Conservation (phyloP, 2,113 vertebrate species). For the Ochotona curzoniae region DNA sequence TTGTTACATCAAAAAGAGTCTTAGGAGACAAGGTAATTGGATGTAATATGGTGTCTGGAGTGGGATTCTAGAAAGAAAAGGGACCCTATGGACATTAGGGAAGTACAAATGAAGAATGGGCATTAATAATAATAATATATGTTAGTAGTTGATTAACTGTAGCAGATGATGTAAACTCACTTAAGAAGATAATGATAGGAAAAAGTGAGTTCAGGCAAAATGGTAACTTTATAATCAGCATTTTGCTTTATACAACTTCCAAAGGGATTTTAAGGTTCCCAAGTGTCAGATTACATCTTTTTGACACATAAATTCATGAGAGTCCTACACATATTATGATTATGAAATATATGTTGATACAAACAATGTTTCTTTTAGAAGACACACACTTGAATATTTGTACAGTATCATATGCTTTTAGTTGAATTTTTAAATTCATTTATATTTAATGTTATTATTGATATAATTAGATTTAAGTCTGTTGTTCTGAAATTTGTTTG, state of each 20-base stretch:
- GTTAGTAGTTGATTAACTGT: background rate
- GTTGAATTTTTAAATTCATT: background rate
- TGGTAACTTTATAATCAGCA: background rate
- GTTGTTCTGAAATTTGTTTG: background rate
- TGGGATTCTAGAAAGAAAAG: background rate
- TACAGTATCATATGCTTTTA: background rate
- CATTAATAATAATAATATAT: background rate
- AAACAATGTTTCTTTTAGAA: constrained; percentile 10
- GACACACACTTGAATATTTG: background rate
- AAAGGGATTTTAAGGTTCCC: background rate
- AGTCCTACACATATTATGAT: background rate
- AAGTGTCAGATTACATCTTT: background rate
- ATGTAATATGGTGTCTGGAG: background rate
- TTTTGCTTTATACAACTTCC: background rate
- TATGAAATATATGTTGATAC: background rate
- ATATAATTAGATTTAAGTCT: background rate
- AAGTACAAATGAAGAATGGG: background rate
- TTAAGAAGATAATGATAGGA: background rate
- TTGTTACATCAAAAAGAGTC: background rate
- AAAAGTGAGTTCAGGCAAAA: too few species aligned
- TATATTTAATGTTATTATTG: background rate
- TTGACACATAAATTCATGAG: background rate
- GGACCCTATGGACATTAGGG: background rate
- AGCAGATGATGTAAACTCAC: background rate
- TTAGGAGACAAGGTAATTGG: background rate